Base-by-base conservation (phyloP, 2,797 vertebrate genomes). In the Perdix hodgsoniae region DNA sequence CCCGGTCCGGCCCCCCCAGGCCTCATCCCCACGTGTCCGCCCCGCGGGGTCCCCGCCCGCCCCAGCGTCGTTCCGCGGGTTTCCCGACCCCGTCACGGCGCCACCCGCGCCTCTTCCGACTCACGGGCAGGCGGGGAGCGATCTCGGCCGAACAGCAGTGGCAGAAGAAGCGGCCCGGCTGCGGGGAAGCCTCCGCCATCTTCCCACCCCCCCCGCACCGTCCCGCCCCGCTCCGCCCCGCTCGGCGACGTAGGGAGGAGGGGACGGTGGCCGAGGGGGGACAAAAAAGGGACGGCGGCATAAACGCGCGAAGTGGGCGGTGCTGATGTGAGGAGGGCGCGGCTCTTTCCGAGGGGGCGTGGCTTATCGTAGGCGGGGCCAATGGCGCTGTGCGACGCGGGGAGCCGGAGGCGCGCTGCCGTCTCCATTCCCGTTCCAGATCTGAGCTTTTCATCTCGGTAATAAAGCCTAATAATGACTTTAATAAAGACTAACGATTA, bases 161-260 rank as follows among this genome's bases (percentile, higher is more conserved):
- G 97, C 99, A 99, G 96, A 99, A 99, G 96, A 98, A 99, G 95
- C 98, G 98, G 95, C 98, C 97, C 94, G 98, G 98, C 97, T 98
- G 98, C 92, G 98, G 96, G 50, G 98, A 98, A 97, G 98, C 99
- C 98, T 99, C 99, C 97, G 99, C 99, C 99, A 99, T 99, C 97
- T 98, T 99, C 97, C 95, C 76, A 74, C 61, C 95, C 40, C 64
- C 92, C 87, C 86, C 90, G 69, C 86, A 52, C 81, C 86, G 50
- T 81, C 79, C 84, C 78, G 85, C 89, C 94, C 95, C 91, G 81
- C 26, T 93, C 84, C 78, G 85, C 89, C 94, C 95, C 91, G 81
- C 26, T 93, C 67, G 77, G 79, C 79, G 82, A 85, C 96, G 77
- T 87, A 74, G 95, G 86, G 96, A 94, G 88, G 72, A 45, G 69